Evolutionary conservation across 1,140 invertebrate genomes (phyloP).

Genomic region (Drosophila lacertosa): DNA sequence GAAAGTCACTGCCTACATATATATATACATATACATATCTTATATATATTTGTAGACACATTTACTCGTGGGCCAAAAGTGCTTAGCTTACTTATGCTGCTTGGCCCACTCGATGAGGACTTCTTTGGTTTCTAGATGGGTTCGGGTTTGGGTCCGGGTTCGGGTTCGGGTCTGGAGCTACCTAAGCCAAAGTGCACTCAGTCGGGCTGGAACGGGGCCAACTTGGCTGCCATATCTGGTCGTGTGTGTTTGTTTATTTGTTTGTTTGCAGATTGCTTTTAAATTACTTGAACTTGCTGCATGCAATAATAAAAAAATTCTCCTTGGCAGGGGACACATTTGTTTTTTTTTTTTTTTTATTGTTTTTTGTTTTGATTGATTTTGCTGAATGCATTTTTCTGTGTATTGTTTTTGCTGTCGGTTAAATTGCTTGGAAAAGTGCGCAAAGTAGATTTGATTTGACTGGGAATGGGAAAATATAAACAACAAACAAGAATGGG

Average conservation of each 20-base stretch:
- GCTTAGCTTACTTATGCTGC: slow-evolving; percentile 77
- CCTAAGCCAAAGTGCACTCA: slow-evolving; percentile 55
- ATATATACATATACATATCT: background rate
- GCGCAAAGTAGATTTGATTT: slow-evolving; percentile 67
- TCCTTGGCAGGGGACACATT: slow-evolving; percentile 37
- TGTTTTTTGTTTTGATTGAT: slow-evolving; percentile 68
- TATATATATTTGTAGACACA: slow-evolving; percentile 25
- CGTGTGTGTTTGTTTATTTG: slow-evolving; percentile 46
- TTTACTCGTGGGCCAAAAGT: slow-evolving; percentile 66
- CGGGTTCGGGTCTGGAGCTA: slow-evolving; percentile 11
- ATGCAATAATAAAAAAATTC: slow-evolving; percentile 39
- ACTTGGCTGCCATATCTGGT: slow-evolving; percentile 61
- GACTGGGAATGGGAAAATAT: too few relatives aligned
- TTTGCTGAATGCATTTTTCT: slow-evolving; percentile 57
- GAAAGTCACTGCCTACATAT: slow-evolving; percentile 48
- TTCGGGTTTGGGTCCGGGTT: background rate
- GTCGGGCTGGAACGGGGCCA: slow-evolving; percentile 37
- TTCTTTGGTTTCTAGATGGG: slow-evolving; percentile 13
- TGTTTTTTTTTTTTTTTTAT: background rate
- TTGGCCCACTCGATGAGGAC: slow-evolving; percentile 70
- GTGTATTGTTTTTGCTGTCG: slow-evolving; percentile 45
- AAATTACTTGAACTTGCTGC: slow-evolving; percentile 72
- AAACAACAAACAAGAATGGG: too few relatives aligned
- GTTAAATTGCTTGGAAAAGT: slow-evolving; percentile 78
- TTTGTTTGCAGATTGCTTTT: slow-evolving; percentile 70